Conservation (phyloP, 2,797 vertebrate genomes). For the Crocidura indochinensis region DNA sequence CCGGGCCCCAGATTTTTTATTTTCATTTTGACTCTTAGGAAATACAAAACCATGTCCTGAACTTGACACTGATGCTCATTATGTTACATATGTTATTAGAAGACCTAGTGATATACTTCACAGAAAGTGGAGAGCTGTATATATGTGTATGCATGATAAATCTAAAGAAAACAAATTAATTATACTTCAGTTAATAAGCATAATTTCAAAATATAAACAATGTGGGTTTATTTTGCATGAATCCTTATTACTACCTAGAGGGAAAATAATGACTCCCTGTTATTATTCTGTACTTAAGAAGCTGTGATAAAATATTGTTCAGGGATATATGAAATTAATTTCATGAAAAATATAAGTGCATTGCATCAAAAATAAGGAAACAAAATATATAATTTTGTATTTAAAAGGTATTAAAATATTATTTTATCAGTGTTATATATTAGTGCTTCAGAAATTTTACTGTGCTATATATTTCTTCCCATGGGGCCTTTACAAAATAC, state of each 20-base stretch:
- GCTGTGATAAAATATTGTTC: conserved; percentile 83
- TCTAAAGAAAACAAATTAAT: conserved; percentile 81
- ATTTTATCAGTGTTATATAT: conserved; percentile 88
- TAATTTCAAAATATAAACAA: conserved; percentile 78
- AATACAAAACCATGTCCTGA: conserved; percentile 48
- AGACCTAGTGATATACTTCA: conserved; percentile 65
- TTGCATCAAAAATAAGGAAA: conserved; percentile 80
- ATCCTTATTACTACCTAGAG: neutral
- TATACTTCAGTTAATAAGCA: conserved; percentile 68
- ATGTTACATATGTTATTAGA: conserved; percentile 1
- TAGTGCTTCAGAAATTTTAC: conserved; percentile 86
- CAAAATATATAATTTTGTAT: conserved; percentile 85
- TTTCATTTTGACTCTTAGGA: neutral
- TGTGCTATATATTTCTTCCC: conserved; percentile 82
- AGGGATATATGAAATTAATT: conserved; percentile 86
- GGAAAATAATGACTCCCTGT: conserved; percentile 73
- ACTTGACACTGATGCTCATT: conserved; percentile 36
- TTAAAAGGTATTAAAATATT: conserved; percentile 88
- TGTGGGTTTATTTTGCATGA: conserved; percentile 49
- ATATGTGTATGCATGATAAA: conserved; percentile 80
- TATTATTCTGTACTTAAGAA: conserved; percentile 68
- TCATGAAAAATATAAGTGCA: conserved; percentile 72
- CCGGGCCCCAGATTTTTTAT: no score
- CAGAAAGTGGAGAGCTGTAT: conserved; percentile 71
- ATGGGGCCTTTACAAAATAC: conserved; percentile 78